Conservation (phyloP, 2,113 vertebrate genomes). For the Poicephalus gulielmi region DNA sequence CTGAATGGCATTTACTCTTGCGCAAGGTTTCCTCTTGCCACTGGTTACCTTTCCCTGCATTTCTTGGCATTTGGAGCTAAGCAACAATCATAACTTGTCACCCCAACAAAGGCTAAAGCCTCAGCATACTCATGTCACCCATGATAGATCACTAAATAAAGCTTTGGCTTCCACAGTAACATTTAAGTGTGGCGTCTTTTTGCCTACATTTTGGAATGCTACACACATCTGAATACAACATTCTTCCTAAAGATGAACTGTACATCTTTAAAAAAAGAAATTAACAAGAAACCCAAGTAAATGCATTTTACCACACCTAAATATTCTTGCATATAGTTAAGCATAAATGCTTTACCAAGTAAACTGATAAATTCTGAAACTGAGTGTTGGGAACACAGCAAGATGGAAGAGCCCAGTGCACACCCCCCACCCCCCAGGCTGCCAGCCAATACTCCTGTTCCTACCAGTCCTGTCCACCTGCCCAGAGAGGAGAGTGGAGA, state of each 20-base stretch:
- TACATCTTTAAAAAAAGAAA: neutral
- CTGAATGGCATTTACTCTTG: neutral
- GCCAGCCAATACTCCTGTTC: neutral
- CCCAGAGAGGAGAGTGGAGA: rapidly evolving
- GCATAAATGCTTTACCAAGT: neutral
- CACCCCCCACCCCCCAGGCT: rapidly evolving
- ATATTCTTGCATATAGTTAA: neutral
- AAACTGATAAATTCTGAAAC: neutral
- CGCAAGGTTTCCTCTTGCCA: neutral
- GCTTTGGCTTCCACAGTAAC: neutral
- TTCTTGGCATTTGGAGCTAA: neutral
- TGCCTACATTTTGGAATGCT: neutral
- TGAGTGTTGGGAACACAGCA: neutral
- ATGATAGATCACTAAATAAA: neutral
- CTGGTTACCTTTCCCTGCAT: neutral
- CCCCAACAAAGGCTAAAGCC: neutral
- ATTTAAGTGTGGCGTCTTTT: neutral
- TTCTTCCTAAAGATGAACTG: neutral
- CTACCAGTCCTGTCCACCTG: neutral
- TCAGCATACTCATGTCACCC: neutral
- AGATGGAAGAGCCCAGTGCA: neutral
- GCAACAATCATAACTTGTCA: rapidly evolving
- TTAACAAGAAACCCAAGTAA: neutral
- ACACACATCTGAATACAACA: rapidly evolving
- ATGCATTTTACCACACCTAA: neutral